A percentile compares a stretch with the other conserved stretches of the same genome.
Conservation (phyloP, 2,888 invertebrate genomes). For the Xylota sylvarum region DNA sequence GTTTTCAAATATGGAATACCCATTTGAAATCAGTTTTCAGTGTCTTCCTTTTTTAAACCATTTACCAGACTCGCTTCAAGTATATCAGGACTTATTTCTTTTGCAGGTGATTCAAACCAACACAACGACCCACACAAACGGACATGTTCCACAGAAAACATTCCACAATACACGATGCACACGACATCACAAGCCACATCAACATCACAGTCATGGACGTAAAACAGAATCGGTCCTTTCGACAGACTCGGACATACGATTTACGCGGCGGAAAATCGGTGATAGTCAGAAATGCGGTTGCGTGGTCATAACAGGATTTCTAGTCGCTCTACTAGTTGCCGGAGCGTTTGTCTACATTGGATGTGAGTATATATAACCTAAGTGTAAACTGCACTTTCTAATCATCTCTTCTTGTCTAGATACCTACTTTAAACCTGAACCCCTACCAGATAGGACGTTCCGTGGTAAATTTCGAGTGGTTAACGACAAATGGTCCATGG, state of each 20-base stretch:
- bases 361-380: slow-evolving; percentile 85
- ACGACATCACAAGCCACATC: slow-evolving; percentile 83
- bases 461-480: slow-evolving; percentile 92
- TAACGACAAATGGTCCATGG: slow-evolving; percentile 89
- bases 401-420: slow-evolving; percentile 78
- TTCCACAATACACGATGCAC: slow-evolving; percentile 84
- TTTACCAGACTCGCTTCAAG: slow-evolving; percentile 25
- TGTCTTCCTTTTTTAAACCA: not conserved
- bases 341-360: slow-evolving; percentile 88
- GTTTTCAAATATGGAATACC: too few species aligned
- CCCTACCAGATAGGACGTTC: slow-evolving; percentile 92
- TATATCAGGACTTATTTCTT: slow-evolving; percentile 47
- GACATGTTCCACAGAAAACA: slow-evolving; percentile 80
- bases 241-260: slow-evolving; percentile 95
- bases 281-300: slow-evolving; percentile 95
- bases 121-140: slow-evolving; percentile 78
- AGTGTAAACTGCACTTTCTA: slow-evolving; percentile 48
- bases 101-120: slow-evolving; percentile 78
- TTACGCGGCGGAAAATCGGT: slow-evolving; percentile 93
- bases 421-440: slow-evolving; percentile 86
- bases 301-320: slow-evolving; percentile 93
- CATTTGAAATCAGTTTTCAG: not conserved
- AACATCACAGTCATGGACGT: slow-evolving; percentile 79
- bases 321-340: slow-evolving; percentile 91
- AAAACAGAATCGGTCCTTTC: slow-evolving; percentile 92